Evolutionary conservation across 2,888 invertebrate species (phyloP), one percentile per base, ranked within the genome.

Genomic region (Leptopilina myrica): DNA sequence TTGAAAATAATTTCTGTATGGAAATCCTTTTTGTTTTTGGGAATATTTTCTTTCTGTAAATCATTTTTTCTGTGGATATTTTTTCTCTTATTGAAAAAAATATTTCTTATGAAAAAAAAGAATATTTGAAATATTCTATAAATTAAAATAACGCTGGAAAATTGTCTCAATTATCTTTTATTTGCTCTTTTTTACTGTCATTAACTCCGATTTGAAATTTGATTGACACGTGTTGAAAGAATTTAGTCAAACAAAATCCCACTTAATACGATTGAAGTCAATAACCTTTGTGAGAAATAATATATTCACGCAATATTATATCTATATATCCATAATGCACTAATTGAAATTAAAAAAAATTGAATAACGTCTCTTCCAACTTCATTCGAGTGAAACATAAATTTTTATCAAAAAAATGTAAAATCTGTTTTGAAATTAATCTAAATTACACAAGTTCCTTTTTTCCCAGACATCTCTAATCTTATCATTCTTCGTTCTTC

Each of bases 131-230:
- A 73, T n/a, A 56, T 56, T 56, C 53, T 53, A 76, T 59, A 33
- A 53, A 53, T 62, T 62, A 20, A 33, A 66, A 75, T 77, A n/a
- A 40, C 26, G 33, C 64, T 12, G 56, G 40, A 12, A 75, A 76
- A 67, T 67, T 79, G 64, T 46, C 64, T 67, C 69, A 76, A 15
- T 79, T 62, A 76, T 56, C 59, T 59, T 33, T 64, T 64, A 76
- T 76, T 67, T 64, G 59, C n/a, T 53, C 33, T 49, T 64, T 33
- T 33, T 65, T 64, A 43, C 69, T 73, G 73, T 33, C 33, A n/a
- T n/a, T 56, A 73, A 69, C 6, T 20, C 15, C 67, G 12, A 20
- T 15, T 69, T 69, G 33, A 9, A 56, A 49, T 69, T 69, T 69
- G 53, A 53, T 73, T 73, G 33, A 73, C 56, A 56, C 56, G 40